These are phyloP conservation scores for Galleria mellonella DNA, from an alignment of 1,140 invertebrate species.

Conservation along the genomic window DNA sequence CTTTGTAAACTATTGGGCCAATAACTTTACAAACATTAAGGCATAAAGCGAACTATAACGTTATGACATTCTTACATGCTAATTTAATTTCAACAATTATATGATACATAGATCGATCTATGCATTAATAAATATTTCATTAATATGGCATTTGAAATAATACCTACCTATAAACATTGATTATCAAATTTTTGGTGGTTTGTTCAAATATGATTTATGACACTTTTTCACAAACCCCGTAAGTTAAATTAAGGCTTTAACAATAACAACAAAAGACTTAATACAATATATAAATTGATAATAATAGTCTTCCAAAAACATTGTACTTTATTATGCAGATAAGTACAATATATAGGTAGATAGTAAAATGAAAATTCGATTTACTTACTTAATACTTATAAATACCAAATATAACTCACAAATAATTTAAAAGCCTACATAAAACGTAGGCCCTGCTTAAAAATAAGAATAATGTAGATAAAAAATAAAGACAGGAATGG, in stretches of 20 bases:
- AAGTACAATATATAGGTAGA: neutral
- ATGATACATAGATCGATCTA: constrained; percentile 1
- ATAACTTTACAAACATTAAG: neutral
- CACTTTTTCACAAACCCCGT: too few relatives aligned
- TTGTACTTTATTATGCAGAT: neutral
- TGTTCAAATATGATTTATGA: too few relatives aligned
- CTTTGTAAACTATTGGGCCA: neutral
- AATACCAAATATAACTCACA: constrained; percentile 43
- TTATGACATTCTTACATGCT: neutral
- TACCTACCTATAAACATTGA: neutral
- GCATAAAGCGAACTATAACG: constrained; percentile 5
- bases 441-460: constrained; percentile 63
- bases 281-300: too few relatives aligned
- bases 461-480: constrained; percentile 27
- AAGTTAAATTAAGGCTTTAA: too few relatives aligned
- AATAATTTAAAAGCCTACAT: constrained; percentile 69
- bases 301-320: neutral
- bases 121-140: constrained; percentile 1
- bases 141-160: neutral
- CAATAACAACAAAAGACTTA: too few relatives aligned
- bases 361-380: constrained; percentile 5
- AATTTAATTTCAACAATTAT: constrained; percentile 2
- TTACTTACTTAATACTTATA: constrained; percentile 17
- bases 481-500: constrained; percentile 19
- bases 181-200: too few relatives aligned